phyloP scores from a whole-genome alignment of 2,113 vertebrate genomes.

The Salminus brasiliensis region DNA sequence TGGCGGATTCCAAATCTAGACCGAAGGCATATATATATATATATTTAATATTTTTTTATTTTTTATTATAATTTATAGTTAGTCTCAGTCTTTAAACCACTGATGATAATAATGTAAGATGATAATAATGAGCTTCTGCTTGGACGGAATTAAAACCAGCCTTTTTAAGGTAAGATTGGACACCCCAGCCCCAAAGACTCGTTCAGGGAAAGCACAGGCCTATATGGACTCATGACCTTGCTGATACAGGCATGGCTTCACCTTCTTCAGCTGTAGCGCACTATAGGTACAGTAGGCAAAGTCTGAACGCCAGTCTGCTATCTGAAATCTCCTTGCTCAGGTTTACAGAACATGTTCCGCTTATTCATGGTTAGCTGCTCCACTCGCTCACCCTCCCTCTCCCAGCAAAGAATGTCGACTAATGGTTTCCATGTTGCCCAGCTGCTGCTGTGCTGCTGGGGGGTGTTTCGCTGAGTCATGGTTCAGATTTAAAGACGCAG shows the following conservation, averaged over 20 bases:
- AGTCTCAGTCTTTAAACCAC: too few species aligned
- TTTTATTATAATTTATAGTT: too few species aligned
- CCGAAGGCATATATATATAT: background rate
- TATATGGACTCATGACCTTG: background rate
- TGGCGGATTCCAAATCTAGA: background rate
- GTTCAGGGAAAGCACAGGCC: too few species aligned
- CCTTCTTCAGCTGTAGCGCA: background rate
- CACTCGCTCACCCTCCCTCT: background rate
- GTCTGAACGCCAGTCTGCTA: background rate
- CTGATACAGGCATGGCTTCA: too few species aligned
- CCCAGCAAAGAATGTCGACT: background rate
- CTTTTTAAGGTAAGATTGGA: too few species aligned
- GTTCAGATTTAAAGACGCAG: constrained; percentile 26
- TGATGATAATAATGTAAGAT: too few species aligned
- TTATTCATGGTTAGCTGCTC: constrained; percentile 32
- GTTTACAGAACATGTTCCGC: constrained; percentile 1
- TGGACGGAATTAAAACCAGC: too few species aligned
- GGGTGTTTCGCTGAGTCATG: constrained; percentile 31
- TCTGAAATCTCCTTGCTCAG: background rate
- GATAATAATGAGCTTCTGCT: too few species aligned
- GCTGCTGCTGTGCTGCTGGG: background rate
- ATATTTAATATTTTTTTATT: background rate
- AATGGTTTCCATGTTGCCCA: background rate
- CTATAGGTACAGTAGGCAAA: background rate
- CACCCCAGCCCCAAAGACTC: background rate